A percentile compares a stretch with the other conserved stretches of the same genome.
Evolutionary conservation across 2,888 invertebrate genomes (phyloP).

Genomic region (Megalurothrips usitatus): DNA sequence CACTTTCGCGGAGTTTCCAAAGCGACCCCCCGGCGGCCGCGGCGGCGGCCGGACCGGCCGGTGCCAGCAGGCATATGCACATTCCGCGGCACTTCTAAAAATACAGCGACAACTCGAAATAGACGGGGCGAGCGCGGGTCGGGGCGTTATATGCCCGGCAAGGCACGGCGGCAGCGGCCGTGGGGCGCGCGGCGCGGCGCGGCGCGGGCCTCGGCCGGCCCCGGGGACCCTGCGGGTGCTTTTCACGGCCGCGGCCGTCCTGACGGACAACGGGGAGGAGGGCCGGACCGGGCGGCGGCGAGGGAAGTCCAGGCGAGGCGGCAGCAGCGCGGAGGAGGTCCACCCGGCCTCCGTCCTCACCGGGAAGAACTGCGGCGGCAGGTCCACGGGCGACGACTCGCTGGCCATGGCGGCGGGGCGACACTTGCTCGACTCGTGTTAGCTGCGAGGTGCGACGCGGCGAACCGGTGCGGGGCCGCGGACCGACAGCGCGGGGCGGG

Average conservation of each 20-base stretch:
- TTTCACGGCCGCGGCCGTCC: not conserved
- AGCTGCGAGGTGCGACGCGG: no score
- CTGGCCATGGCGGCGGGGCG: not conserved
- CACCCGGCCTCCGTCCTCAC: not conserved
- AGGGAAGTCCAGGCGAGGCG: not conserved
- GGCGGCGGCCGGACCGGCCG: not conserved
- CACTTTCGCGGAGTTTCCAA: conserved; percentile 25
- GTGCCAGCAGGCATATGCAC: conserved; percentile 19
- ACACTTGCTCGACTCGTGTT: no score
- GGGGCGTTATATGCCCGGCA: not conserved
- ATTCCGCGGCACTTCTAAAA: conserved; percentile 19
- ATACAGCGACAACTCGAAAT: conserved; percentile 25
- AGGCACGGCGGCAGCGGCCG: not conserved
- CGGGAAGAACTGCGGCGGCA: conserved; percentile 11
- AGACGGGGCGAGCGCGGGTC: not conserved
- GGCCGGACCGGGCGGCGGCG: not conserved
- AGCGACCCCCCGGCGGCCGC: not conserved
- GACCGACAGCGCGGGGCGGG: not conserved
- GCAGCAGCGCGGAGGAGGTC: not conserved
- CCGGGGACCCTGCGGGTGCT: no score
- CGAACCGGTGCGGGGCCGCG: not conserved
- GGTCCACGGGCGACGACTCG: not conserved
- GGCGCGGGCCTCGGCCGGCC: no score
- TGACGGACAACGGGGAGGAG: not conserved
- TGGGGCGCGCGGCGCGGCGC: not conserved